Evolutionary conservation across 2,888 invertebrate genomes (phyloP).

Genomic region (Nephrotoma flavescens): DNA sequence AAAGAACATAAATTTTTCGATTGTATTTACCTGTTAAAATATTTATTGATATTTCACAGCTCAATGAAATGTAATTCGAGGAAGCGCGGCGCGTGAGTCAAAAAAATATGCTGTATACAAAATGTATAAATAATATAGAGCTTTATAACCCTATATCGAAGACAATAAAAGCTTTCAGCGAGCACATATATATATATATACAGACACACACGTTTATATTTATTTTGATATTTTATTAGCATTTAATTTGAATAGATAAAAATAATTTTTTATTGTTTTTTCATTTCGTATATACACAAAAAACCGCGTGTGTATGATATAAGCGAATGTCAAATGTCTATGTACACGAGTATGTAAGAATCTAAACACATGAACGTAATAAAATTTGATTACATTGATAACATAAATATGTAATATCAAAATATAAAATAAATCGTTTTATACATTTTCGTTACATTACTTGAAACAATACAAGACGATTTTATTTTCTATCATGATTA

Average conservation of each 20-base stretch:
- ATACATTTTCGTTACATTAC: too few species aligned
- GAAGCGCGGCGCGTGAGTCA: background rate
- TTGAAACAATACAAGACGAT: too few species aligned
- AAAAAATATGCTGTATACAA: background rate
- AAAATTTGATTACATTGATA: background rate
- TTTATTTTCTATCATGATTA: too few species aligned
- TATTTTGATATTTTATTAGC: background rate
- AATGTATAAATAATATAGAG: background rate
- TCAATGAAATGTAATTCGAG: background rate
- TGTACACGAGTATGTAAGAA: background rate
- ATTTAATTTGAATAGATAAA: background rate
- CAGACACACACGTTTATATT: background rate
- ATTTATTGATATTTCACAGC: background rate
- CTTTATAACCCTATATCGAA: background rate
- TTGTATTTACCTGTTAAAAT: background rate
- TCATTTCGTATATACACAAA: too few species aligned
- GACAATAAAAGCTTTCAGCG: background rate
- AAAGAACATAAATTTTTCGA: background rate
- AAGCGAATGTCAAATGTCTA: background rate
- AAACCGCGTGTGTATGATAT: background rate
- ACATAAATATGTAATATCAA: background rate
- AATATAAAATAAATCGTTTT: background rate
- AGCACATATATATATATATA: too few species aligned
- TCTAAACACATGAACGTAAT: background rate
- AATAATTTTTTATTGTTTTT: background rate